Base-by-base conservation (phyloP, 2,888 invertebrate species). In the Hedychridium roseum region DNA sequence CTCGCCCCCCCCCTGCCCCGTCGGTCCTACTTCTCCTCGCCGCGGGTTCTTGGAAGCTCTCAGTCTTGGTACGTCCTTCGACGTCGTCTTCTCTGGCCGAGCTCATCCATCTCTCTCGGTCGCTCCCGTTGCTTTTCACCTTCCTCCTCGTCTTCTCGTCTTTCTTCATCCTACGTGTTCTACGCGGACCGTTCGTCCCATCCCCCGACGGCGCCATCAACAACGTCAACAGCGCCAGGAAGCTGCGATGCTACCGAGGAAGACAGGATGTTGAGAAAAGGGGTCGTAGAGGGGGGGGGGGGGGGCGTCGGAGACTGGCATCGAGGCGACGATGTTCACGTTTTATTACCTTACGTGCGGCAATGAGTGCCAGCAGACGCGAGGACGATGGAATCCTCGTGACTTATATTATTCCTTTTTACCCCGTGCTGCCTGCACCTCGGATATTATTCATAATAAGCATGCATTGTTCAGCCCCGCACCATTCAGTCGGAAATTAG, bases 261-360 rank as follows among this genome's bases (percentile, higher is more conserved):
- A 5, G 20, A 23, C 44, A 28, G 43, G 11, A 12, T 38, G 9
- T 15, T 17, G 12, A 9, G 23, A 4, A 4, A 23, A 23, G 9
- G 23, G 5, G 9, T 14, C 28, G 11, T 28, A 17, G 17, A 2
- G 7, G 32, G 16, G 9, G 3, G 17, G 32, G 17, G 14, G 35
- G 1, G 16, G 35, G 6, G 6, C 17, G 16, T 17, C 9, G 17
- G n/a, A 1, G 18, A 17, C 4, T 14, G n/a, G 4, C n/a, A 14
- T 18, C 18, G 26, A 32, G 32, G 4, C 32, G 20, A 12, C 35
- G 11, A 18, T 27, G 36, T 16, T 14, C 57, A 56, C 65, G 64
- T 71, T 73, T 71, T 71, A 71, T 69, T 68, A 65, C 67, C 57
- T 62, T 64, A 71, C 70, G 66, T 68, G 70, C 62, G 55, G 51